Conservation (phyloP, 2,888 invertebrate species). For the Pandemis corylana region DNA sequence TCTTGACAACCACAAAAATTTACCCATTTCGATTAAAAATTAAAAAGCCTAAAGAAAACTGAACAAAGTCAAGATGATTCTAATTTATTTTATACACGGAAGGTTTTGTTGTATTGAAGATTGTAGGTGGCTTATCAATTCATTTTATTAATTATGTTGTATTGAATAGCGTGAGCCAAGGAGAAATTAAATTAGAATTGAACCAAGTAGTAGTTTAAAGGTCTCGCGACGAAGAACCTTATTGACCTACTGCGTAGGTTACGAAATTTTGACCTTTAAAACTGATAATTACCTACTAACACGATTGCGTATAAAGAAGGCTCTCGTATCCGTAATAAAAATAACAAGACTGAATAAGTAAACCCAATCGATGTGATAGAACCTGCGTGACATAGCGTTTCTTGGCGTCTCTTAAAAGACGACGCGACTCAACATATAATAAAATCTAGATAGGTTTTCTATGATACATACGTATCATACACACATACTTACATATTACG, state of each 20-base stretch:
- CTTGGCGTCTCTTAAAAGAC: no score
- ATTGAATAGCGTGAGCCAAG: conserved; percentile 25
- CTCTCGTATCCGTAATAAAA: conserved; percentile 13
- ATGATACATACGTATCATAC: no score
- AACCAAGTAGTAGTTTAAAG: conserved; percentile 3
- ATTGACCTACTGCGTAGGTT: conserved; percentile 11
- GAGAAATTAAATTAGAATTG: conserved; percentile 15
- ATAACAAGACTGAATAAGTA: not conserved
- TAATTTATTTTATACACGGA: not conserved
- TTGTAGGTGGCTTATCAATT: not conserved
- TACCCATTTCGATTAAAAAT: no score
- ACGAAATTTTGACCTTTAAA: conserved; percentile 24
- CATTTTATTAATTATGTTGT: not conserved
- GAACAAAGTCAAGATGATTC: not conserved
- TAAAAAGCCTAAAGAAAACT: not conserved
- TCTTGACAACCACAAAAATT: no score
- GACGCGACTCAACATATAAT: no score
- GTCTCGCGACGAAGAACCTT: conserved; percentile 2
- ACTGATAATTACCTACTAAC: not conserved
- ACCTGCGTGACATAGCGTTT: no score
- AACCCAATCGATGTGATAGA: no score
- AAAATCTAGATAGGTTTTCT: no score
- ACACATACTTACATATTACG: no score
- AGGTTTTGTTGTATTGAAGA: not conserved
- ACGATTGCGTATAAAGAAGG: conserved; percentile 9